phyloP scores from a whole-genome alignment of 2,888 invertebrate species.

The Drosophila testacea region DNA sequence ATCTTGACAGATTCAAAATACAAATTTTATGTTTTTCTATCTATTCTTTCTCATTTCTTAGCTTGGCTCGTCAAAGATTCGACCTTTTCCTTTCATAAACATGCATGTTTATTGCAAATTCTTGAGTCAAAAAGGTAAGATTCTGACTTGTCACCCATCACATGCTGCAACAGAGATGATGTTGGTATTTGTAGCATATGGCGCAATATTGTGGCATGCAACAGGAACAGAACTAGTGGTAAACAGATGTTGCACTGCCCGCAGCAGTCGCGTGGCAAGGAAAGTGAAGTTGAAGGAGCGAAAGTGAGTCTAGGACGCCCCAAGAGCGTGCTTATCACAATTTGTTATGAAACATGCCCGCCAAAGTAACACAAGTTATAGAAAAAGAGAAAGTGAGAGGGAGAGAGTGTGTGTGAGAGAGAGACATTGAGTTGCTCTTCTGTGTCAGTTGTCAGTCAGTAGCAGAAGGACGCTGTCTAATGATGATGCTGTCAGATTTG shows the following conservation, averaged over 20 bases:
- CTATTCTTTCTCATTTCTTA: constrained; percentile 1
- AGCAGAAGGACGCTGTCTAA: constrained; percentile 49
- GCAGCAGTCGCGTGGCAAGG: constrained; percentile 53
- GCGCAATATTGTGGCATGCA: constrained; percentile 26
- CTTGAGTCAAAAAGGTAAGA: constrained; percentile 47
- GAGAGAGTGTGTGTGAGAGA: not conserved
- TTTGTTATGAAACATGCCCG: constrained; percentile 56
- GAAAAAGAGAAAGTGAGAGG: constrained; percentile 3
- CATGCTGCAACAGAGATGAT: constrained; percentile 46
- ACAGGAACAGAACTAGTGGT: constrained; percentile 41
- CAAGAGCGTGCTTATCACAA: constrained; percentile 75
- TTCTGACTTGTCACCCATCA: constrained; percentile 65
- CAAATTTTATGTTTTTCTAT: constrained; percentile 3
- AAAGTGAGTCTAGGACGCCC: constrained; percentile 69
- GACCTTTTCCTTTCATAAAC: constrained; percentile 60
- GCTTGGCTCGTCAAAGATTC: not conserved
- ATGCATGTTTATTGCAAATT: constrained; percentile 72
- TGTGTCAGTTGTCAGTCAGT: constrained; percentile 79
- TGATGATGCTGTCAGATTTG: constrained; percentile 79
- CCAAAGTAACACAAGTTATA: constrained; percentile 11
- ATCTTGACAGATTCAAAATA: constrained; percentile 14
- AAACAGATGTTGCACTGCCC: constrained; percentile 54
- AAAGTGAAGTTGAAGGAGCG: constrained; percentile 40
- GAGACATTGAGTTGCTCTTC: not conserved
- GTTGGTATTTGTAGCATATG: constrained; percentile 40